Percentiles rank a stretch among this genome's conserved stretches.
phyloP scores from a whole-genome alignment of 2,888 invertebrate species.

The Hirtodrosophila cameraria region DNA sequence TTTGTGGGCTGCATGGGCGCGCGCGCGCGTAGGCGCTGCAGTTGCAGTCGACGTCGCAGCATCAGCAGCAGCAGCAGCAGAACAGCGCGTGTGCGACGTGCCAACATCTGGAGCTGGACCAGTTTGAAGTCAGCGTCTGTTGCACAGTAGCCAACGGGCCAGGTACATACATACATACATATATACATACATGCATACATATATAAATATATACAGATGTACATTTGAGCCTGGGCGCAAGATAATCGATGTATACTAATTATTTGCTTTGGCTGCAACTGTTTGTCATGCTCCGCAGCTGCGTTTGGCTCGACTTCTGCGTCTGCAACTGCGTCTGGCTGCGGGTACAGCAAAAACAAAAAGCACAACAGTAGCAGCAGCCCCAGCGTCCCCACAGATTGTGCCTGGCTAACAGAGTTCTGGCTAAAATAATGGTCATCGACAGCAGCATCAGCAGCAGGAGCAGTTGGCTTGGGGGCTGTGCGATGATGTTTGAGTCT shows the following conservation, averaged over 20 bases:
- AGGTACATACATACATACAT: slow-evolving; percentile 35
- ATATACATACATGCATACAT: slow-evolving; percentile 20
- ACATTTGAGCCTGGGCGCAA: slow-evolving; percentile 61
- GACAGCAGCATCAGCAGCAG: slow-evolving; percentile 50
- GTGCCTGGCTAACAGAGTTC: slow-evolving; percentile 28
- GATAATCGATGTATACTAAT: slow-evolving; percentile 79
- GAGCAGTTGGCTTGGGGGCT: neutral
- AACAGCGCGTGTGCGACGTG: slow-evolving; percentile 72
- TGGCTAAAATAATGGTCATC: slow-evolving; percentile 73
- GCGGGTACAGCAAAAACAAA: slow-evolving; percentile 77
- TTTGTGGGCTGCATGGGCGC: slow-evolving; percentile 71
- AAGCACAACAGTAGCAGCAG: slow-evolving; percentile 58
- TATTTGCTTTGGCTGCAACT: slow-evolving; percentile 79
- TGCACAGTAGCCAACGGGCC: slow-evolving; percentile 65
- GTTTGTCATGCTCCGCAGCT: slow-evolving; percentile 72
- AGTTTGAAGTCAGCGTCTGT: slow-evolving; percentile 53
- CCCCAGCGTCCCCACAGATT: slow-evolving; percentile 9
- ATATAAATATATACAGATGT: slow-evolving; percentile 9
- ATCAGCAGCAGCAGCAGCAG: slow-evolving; percentile 30
- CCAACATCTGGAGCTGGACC: slow-evolving; percentile 76
- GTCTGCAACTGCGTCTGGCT: slow-evolving; percentile 10
- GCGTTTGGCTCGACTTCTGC: slow-evolving; percentile 12
- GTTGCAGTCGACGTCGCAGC: slow-evolving; percentile 2
- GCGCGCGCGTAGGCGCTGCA: slow-evolving; percentile 72
- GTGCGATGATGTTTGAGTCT: slow-evolving; percentile 43